These are phyloP conservation scores for Betta splendens DNA, from an alignment of 2,797 vertebrate genomes.

Conservation along the genomic window DNA sequence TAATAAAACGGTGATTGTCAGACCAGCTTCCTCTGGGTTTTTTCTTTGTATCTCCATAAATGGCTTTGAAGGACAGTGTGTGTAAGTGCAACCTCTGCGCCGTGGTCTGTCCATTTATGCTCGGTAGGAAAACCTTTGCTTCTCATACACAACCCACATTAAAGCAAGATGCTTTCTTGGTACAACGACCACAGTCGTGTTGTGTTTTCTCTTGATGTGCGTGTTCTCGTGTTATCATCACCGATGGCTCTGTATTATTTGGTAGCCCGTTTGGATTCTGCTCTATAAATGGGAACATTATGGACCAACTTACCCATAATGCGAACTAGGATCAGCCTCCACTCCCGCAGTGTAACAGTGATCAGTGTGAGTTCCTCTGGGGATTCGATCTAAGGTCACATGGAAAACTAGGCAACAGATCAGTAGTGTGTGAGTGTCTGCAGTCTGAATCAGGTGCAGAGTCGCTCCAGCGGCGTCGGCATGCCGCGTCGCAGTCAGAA, in stretches of 20 bases:
- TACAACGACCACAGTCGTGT: slow-evolving; percentile 53
- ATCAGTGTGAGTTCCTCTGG: slow-evolving; percentile 54
- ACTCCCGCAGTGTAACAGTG: slow-evolving; percentile 54
- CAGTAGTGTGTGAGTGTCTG: slow-evolving; percentile 56
- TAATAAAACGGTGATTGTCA: slow-evolving; percentile 83
- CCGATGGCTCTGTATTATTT: slow-evolving; percentile 68
- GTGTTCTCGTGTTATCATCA: slow-evolving; percentile 31
- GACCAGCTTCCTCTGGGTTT: slow-evolving; percentile 78
- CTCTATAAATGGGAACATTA: slow-evolving; percentile 44
- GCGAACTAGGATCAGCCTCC: slow-evolving; percentile 41
- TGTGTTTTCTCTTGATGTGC: slow-evolving; percentile 45
- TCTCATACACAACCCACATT: slow-evolving; percentile 30
- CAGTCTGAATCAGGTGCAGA: slow-evolving; percentile 44
- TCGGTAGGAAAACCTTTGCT: slow-evolving; percentile 64
- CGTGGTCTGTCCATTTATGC: slow-evolving; percentile 71
- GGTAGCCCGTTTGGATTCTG: slow-evolving; percentile 58
- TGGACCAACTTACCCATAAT: slow-evolving; percentile 28
- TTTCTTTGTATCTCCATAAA: slow-evolving; percentile 77
- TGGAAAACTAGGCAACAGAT: slow-evolving; percentile 77
- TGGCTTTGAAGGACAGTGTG: slow-evolving; percentile 83
- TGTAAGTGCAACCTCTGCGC: slow-evolving; percentile 76
- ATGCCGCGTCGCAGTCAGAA: slow-evolving; percentile 39
- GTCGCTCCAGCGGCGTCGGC: slow-evolving; percentile 45
- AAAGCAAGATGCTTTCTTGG: slow-evolving; percentile 49
- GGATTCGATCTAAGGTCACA: slow-evolving; percentile 74